Percentiles rank a stretch among this genome's conserved stretches.
Conservation (phyloP, 2,113 vertebrate species). For the Trachemys scripta region DNA sequence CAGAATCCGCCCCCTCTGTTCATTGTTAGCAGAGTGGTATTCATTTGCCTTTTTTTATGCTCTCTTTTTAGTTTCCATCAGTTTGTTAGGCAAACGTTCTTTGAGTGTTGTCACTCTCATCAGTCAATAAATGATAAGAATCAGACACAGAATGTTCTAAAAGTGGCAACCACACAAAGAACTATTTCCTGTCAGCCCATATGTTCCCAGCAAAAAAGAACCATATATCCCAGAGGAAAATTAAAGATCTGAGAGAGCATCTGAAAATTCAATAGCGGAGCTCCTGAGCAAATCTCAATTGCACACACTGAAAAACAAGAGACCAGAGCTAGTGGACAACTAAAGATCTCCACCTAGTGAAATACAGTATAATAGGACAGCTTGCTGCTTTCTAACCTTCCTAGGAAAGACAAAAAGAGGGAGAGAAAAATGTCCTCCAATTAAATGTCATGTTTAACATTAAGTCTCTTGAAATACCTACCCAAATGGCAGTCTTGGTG, state of each 20-base stretch:
- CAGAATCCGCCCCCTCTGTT: rapidly evolving
- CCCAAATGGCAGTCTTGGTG: rapidly evolving
- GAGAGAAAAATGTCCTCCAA: rapidly evolving
- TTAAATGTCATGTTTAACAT: rapidly evolving
- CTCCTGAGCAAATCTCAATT: neutral
- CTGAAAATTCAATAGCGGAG: slow-evolving; percentile 27
- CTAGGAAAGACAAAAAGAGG: rapidly evolving
- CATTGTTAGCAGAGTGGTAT: neutral
- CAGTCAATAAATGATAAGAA: neutral
- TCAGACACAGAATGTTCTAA: neutral
- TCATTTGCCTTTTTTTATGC: neutral
- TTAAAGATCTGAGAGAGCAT: slow-evolving; percentile 13
- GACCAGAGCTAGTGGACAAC: neutral
- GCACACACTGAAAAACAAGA: neutral
- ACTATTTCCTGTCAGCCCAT: slow-evolving; percentile 29
- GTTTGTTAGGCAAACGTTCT: slow-evolving; percentile 27
- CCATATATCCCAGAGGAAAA: slow-evolving; percentile 40
- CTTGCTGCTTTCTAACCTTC: rapidly evolving
- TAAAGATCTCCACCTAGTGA: slow-evolving; percentile 71
- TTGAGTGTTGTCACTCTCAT: slow-evolving; percentile 7
- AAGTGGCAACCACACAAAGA: slow-evolving; percentile 10
- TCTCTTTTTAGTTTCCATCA: neutral
- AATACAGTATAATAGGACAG: neutral
- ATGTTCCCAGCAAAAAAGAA: neutral
- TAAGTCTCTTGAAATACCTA: neutral